Base-by-base conservation (phyloP, 2,113 vertebrate genomes). In the Apteryx mantelli region DNA sequence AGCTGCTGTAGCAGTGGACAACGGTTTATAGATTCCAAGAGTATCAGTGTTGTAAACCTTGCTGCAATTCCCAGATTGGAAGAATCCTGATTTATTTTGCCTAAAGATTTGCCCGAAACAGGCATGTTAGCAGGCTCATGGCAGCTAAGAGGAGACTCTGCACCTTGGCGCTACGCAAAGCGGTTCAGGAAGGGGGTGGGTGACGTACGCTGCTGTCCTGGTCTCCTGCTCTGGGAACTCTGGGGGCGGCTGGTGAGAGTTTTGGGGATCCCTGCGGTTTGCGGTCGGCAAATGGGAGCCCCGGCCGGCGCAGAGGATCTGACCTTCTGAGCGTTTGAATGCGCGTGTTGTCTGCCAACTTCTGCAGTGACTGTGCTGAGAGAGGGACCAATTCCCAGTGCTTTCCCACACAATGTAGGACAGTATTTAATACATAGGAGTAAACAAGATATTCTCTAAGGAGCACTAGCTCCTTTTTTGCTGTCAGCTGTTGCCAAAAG, bases 271-370 rank as follows among this genome's bases (percentile, higher is more conserved):
- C 75, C 61, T 79, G 78, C 78, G 3, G 1, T 38, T 70, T 19
- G 20, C 11, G 73, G 19, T 38, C 46, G 65, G 38, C 78, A 44
- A 28, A 48, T 19, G 5, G 18, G 14, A 78, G 70, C 74, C 61
- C 24, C 3, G 15, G 69, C 42, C 26, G 73, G 68, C 3, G 0
- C 76, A 0, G 0, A 26, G 34, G 70, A 3, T 55, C 55, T 78
- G 69, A n/a, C 70, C 42, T 76, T 11, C 66, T 25, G 19, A 44
- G 48, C 28, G 2, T 12, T 75, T 38, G 5, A 61, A 24, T 17
- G 13, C 9, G 34, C 12, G 3, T 56, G 25, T 74, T 11, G 40
- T 55, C 50, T 83, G 83, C 30, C 86, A 86, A 28, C 44, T 76
- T 32, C 44, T 68, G 63, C 78, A n/a, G 42, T 9, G 55, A 15